A percentile compares a stretch with the other conserved stretches of the same genome.
phyloP scores from a whole-genome alignment of 2,113 vertebrate species.

The Perognathus longimembris region DNA sequence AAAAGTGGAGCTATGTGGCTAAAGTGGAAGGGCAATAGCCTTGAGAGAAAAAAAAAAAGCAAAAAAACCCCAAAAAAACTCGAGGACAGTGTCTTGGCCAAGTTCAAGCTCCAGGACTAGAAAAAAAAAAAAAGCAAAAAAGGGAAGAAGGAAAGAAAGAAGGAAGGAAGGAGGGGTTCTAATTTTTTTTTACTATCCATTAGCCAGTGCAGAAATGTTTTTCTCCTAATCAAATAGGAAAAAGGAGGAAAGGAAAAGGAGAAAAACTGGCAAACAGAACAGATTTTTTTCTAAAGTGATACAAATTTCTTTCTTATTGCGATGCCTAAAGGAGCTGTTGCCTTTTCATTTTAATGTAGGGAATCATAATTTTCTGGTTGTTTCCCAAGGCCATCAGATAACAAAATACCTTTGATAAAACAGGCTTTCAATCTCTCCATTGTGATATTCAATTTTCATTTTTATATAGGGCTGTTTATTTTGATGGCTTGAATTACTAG shows the following conservation, averaged over 20 bases:
- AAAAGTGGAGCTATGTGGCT: no score
- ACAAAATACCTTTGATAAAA: constrained; percentile 82
- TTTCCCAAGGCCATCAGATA: constrained; percentile 70
- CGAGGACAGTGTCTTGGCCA: no score
- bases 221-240: not conserved
- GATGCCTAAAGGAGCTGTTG: constrained; percentile 54
- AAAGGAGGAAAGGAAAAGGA: not conserved
- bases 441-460: constrained; percentile 80
- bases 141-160: no score
- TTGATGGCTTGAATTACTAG: constrained; percentile 70
- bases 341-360: constrained; percentile 68
- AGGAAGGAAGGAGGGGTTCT: not conserved
- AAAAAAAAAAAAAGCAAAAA: no score
- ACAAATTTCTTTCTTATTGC: constrained; percentile 68
- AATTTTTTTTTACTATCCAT: not conserved
- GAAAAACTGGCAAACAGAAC: not conserved
- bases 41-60: no score
- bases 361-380: constrained; percentile 47
- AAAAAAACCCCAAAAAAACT: no score
- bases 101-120: no score
- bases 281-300: constrained; percentile 63
- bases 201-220: not conserved
- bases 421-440: constrained; percentile 79
- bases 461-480: constrained; percentile 74
- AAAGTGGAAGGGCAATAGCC: no score